phyloP scores from a whole-genome alignment of 2,113 vertebrate genomes.

The Spea bombifrons region DNA sequence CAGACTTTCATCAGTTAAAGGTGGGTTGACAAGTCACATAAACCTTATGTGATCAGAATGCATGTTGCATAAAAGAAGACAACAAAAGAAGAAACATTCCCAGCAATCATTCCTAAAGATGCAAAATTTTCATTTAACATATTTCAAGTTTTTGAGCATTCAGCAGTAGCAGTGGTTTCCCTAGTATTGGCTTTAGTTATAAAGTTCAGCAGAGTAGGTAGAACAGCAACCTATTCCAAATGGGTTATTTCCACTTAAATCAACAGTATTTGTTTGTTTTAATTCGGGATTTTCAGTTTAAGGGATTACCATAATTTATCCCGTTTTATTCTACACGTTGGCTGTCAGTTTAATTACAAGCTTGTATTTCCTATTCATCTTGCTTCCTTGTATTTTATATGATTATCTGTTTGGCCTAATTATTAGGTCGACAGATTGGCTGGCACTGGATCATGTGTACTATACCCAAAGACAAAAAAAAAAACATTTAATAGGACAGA shows the following conservation, averaged over 20 bases:
- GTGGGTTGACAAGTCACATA: no score
- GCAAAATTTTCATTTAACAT: no score
- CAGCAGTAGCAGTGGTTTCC: no score
- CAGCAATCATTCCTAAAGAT: no score
- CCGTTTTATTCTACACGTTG: conserved; percentile 3
- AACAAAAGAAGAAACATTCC: no score
- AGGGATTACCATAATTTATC: neutral
- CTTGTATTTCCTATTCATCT: conserved; percentile 33
- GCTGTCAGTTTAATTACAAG: conserved; percentile 36
- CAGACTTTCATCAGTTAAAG: no score
- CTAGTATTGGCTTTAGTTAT: no score
- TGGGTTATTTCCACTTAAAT: conserved; percentile 10
- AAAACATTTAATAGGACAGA: conserved; percentile 20
- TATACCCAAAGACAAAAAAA: conserved; percentile 7
- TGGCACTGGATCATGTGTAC: conserved; percentile 32
- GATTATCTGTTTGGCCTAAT: conserved; percentile 31
- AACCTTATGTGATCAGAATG: no score
- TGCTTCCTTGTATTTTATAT: conserved; percentile 34
- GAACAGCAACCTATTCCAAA: no score
- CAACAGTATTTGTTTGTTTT: conserved; percentile 12
- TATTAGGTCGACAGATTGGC: conserved; percentile 42
- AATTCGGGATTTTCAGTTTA: neutral
- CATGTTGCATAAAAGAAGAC: no score
- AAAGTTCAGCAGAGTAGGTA: no score
- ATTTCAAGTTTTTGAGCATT: no score